A percentile compares a stretch with the other conserved stretches of the same genome.
These are phyloP conservation scores for Nestor notabilis DNA, from an alignment of 2,113 vertebrate species.

Conservation along the genomic window DNA sequence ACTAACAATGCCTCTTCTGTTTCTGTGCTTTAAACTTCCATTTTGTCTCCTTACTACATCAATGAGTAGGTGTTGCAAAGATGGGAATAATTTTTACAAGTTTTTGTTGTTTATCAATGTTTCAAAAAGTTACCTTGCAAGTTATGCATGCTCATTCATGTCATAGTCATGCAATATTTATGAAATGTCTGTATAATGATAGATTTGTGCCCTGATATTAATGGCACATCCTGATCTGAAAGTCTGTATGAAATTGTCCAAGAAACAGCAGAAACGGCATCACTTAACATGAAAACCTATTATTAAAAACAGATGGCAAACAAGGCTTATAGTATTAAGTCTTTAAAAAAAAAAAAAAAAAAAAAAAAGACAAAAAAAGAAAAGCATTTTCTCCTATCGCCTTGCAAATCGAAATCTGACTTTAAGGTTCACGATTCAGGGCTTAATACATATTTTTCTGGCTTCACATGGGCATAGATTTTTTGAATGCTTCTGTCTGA, in stretches of 20 bases:
- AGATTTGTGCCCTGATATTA: constrained; percentile 55
- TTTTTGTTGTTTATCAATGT: not conserved
- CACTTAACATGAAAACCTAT: not conserved
- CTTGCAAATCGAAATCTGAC: not conserved
- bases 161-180: constrained; percentile 42
- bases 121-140: constrained; percentile 25
- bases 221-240: constrained; percentile 43
- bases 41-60: not conserved
- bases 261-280: constrained; percentile 2
- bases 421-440: not conserved
- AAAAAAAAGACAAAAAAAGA: not conserved
- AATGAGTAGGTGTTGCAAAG: not conserved
- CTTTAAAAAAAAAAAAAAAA: not conserved
- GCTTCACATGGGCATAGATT: not conserved
- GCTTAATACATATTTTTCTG: not conserved
- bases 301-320: not conserved
- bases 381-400: not conserved
- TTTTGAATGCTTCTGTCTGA: not conserved
- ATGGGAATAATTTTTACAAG: constrained; percentile 2
- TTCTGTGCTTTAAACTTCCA: not conserved
- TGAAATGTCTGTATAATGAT: constrained; percentile 32
- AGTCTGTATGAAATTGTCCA: not conserved
- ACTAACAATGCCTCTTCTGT: not conserved
- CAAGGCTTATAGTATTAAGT: not conserved
- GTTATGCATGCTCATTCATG: not conserved